phyloP scores from a whole-genome alignment of 2,797 vertebrate species.

The Poecile montanus region DNA sequence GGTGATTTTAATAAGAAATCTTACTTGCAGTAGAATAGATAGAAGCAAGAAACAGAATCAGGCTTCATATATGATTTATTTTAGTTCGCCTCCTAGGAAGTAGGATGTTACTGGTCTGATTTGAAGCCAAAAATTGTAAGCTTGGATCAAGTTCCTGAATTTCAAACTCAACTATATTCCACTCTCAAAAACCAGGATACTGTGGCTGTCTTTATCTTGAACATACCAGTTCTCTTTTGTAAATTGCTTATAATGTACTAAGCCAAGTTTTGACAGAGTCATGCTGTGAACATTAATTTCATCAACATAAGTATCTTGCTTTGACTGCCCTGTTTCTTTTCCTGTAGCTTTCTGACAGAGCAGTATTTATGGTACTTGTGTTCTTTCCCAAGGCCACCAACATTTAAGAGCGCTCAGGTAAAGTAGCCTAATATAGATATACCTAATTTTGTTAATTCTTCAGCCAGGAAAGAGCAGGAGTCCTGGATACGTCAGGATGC shows the following conservation, averaged over 20 bases:
- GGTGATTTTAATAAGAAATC: slow-evolving; percentile 66
- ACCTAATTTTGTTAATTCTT: background rate
- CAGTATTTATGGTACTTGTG: background rate
- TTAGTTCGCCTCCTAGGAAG: slow-evolving; percentile 54
- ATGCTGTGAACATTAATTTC: background rate
- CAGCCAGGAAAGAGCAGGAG: background rate
- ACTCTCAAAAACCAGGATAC: background rate
- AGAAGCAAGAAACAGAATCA: slow-evolving; percentile 51
- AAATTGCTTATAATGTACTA: background rate
- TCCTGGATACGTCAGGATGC: background rate
- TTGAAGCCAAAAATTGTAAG: slow-evolving; percentile 41
- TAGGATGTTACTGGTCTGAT: slow-evolving; percentile 31
- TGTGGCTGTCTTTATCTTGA: background rate
- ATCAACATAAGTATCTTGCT: background rate
- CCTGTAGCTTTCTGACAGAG: background rate
- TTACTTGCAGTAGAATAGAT: slow-evolving; percentile 36
- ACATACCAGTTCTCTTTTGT: background rate
- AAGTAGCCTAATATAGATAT: background rate
- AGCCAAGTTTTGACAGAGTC: slow-evolving; percentile 8
- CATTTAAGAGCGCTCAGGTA: background rate
- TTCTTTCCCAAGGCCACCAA: background rate
- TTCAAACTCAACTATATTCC: background rate
- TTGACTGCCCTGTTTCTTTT: background rate
- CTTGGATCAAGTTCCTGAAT: slow-evolving; percentile 28
- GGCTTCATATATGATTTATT: slow-evolving; percentile 41